Percentiles rank a stretch among this genome's conserved stretches.
phyloP scores from a whole-genome alignment of 2,797 vertebrate genomes.

The Myiotriccus ornatus region DNA sequence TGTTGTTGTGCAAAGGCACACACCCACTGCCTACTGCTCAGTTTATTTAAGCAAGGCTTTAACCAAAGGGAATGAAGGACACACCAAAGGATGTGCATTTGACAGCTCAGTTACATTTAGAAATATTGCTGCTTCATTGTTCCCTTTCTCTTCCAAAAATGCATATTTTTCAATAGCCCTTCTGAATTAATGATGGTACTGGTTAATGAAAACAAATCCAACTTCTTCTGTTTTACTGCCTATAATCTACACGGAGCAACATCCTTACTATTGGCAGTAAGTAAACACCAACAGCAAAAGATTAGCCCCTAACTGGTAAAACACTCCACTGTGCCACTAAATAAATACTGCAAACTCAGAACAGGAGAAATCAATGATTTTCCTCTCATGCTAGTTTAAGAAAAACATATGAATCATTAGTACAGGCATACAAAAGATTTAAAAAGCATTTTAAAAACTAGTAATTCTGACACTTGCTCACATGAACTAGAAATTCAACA shows the following conservation, averaged over 20 bases:
- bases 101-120: neutral
- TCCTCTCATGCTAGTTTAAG: neutral
- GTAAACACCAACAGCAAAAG: neutral
- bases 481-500: neutral
- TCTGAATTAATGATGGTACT: neutral
- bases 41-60: constrained; percentile 61
- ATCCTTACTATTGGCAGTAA: neutral
- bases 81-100: neutral
- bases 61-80: constrained; percentile 20
- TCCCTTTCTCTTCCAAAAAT: neutral
- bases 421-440: neutral
- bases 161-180: neutral
- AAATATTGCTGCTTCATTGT: neutral
- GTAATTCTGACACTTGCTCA: neutral
- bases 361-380: neutral
- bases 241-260: neutral
- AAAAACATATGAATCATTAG: neutral
- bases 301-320: neutral
- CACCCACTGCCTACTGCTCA: constrained; percentile 43
- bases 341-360: neutral
- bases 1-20: constrained; percentile 54
- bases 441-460: neutral
- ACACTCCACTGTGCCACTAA: neutral
- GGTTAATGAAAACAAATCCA: neutral
- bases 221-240: neutral